Conservation (phyloP, 2,113 vertebrate genomes). For the Sclerurus mexicanus region DNA sequence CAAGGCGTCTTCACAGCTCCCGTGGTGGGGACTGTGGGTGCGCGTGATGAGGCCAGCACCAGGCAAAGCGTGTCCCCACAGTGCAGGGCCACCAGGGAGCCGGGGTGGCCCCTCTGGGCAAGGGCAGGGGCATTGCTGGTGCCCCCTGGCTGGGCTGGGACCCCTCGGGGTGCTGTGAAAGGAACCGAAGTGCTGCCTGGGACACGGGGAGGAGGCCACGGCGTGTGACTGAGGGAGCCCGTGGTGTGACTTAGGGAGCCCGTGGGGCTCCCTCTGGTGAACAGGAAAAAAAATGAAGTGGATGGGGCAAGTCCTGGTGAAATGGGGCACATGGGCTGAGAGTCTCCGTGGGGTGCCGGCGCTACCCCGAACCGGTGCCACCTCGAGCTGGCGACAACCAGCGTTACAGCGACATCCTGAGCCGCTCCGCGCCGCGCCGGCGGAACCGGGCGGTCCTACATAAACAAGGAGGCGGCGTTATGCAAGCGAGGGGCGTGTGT, state of each 20-base stretch:
- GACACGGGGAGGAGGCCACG: rapidly evolving
- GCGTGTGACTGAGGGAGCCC: neutral
- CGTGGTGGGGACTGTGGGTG: too few relatives aligned
- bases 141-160: too few relatives aligned
- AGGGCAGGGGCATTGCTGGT: neutral
- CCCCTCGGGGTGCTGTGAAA: rapidly evolving
- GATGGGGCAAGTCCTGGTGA: rapidly evolving
- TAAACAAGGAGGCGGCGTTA: rapidly evolving
- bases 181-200: rapidly evolving
- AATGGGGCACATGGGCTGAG: rapidly evolving
- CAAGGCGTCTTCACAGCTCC: rapidly evolving
- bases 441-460: rapidly evolving
- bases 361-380: neutral
- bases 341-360: neutral
- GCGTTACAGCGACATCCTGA: neutral
- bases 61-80: rapidly evolving
- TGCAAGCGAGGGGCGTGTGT: rapidly evolving
- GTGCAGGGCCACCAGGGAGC: neutral
- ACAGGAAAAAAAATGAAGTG: rapidly evolving
- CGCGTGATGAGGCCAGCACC: neutral
- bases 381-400: too few relatives aligned
- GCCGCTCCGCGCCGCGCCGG: neutral
- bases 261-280: too few relatives aligned
- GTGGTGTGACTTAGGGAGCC: neutral
- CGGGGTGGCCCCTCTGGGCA: neutral